Base-by-base conservation (phyloP, 2,888 invertebrate genomes). In the Trachelus iudaicus region DNA sequence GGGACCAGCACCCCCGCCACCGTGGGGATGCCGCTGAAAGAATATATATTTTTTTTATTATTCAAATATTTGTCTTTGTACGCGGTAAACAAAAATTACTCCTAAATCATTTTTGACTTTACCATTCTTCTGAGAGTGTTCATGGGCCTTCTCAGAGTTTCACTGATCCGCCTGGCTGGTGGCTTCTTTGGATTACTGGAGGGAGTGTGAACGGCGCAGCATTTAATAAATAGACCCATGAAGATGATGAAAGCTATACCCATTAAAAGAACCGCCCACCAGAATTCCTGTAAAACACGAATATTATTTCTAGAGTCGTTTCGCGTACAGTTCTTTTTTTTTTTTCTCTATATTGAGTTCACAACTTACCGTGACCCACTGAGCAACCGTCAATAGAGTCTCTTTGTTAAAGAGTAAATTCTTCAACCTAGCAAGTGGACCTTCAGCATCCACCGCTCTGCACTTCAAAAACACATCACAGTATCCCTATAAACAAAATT, bases 381-480 rank as follows among this genome's bases (percentile, higher is more conserved):
- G 96, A 84, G 97, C 96, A 80, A 99, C 96, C 6, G 96, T 95
- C 85, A 95, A 94, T 81, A 99, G 93, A 3, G 98, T 98, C 86
- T 98, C 96, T 84, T 96, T 95, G 92, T 98, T 98, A 85, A 99
- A 95, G 34, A 99, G 94, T 75, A 99, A 94, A 92, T 99, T 99
- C 94, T 99, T 99, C 79, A 99, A 94, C 76, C 99, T 95, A 34
- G 98, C 98, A 82, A 99, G 93, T 3, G 99, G 99, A 11, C 99
- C 99, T 89, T 99, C 99, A 0, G 99, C 99, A 93, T 99, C 99
- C 34, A 99, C 99, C 0, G 98, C 98, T 84, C 99, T 96, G 91
- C 99, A 99, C 92, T 98, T 99, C 77, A 98, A 95, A 93, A 99
- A 99, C 83, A 99, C 99, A 93, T 99, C 99, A 93, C 99, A 99